These are phyloP conservation scores for Cervus canadensis DNA, from an alignment of 2,113 vertebrate genomes.

Conservation along the genomic window DNA sequence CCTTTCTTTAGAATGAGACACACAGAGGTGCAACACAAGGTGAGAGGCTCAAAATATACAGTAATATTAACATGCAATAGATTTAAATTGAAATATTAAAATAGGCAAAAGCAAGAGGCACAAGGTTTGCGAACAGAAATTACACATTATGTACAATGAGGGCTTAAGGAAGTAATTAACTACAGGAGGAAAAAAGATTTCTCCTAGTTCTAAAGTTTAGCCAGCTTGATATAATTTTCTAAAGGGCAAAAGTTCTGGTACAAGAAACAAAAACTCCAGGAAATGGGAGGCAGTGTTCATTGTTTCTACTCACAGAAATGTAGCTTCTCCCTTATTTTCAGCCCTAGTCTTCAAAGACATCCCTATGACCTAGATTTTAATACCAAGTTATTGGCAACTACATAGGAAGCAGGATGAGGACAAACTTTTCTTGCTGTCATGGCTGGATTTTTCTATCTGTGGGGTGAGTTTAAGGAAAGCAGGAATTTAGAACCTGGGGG, in stretches of 20 bases:
- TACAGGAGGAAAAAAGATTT: neutral
- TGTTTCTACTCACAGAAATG: neutral
- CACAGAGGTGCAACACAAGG: neutral
- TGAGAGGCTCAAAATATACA: neutral
- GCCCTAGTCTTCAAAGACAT: slow-evolving; percentile 7
- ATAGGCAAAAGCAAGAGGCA: neutral
- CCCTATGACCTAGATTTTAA: slow-evolving; percentile 61
- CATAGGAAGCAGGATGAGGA: slow-evolving; percentile 15
- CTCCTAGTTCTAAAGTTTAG: neutral
- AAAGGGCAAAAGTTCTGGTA: neutral
- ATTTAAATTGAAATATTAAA: neutral
- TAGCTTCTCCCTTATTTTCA: neutral
- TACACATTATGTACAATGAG: neutral
- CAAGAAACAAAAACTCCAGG: neutral
- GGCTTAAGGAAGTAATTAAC: slow-evolving; percentile 27
- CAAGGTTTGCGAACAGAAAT: neutral
- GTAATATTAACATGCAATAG: neutral
- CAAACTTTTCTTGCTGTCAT: neutral
- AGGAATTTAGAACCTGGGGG: neutral
- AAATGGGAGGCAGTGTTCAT: neutral
- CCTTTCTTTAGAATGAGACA: neutral
- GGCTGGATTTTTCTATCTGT: neutral
- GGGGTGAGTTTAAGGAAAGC: neutral
- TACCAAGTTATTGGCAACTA: slow-evolving; percentile 27
- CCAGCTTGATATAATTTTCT: neutral